Evolutionary conservation across 2,888 invertebrate genomes (phyloP).

Genomic region (Lasioglossum lativentre): DNA sequence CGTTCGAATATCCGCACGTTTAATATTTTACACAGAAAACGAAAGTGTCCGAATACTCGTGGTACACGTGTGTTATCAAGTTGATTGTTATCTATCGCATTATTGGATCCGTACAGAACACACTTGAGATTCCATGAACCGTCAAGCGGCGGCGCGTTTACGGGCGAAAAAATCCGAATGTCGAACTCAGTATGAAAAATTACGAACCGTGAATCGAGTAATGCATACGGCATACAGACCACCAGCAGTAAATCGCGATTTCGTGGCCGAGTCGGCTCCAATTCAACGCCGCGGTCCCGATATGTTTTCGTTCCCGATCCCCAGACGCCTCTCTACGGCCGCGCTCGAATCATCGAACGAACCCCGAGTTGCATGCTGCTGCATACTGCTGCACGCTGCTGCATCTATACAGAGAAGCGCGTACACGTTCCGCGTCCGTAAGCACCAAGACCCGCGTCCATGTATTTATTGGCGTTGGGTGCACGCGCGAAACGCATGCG

Average conservation of each 20-base stretch:
- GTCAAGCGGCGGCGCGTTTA: neutral
- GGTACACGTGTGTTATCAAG: neutral
- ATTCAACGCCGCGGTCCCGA: constrained; percentile 40
- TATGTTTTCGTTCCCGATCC: constrained; percentile 65
- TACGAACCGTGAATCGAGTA: constrained; percentile 7
- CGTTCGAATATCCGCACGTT: too few species aligned
- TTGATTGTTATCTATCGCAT: neutral
- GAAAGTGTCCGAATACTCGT: neutral
- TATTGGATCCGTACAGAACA: neutral
- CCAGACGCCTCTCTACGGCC: constrained; percentile 39
- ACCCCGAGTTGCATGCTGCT: neutral
- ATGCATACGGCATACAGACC: neutral
- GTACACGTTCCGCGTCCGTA: neutral
- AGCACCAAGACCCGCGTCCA: neutral
- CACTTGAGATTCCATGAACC: neutral
- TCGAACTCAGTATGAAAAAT: neutral
- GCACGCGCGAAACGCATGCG: constrained; percentile 64
- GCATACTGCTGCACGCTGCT: too few species aligned
- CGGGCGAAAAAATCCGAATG: neutral
- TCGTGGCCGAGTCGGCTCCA: constrained; percentile 8
- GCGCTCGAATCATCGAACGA: constrained; percentile 33
- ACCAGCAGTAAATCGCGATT: constrained; percentile 12
- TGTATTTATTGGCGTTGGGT: constrained; percentile 12
- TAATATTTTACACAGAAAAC: neutral
- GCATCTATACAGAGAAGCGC: neutral